A percentile compares a stretch with the other conserved stretches of the same genome.
phyloP scores from a whole-genome alignment of 2,113 vertebrate species.

The Hemiprocne comata region DNA sequence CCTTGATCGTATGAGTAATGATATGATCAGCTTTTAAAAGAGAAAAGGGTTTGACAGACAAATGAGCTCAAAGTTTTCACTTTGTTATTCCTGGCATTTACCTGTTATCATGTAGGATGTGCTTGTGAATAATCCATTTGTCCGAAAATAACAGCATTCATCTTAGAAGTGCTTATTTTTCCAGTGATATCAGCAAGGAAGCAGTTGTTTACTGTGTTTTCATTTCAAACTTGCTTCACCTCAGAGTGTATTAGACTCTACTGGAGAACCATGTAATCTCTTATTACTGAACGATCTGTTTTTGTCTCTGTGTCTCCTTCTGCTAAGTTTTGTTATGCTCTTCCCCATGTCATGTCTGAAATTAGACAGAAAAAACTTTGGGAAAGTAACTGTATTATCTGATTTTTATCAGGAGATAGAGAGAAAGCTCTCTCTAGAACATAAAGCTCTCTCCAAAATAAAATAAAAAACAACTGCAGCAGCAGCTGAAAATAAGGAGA shows the following conservation, averaged over 20 bases:
- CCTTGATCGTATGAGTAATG: neutral
- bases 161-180: slow-evolving; percentile 7
- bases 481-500: slow-evolving; percentile 19
- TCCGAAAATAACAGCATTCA: neutral
- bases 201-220: neutral
- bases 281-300: neutral
- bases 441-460: slow-evolving; percentile 15
- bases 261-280: neutral
- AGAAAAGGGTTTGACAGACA: neutral
- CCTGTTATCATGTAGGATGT: neutral
- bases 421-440: slow-evolving; percentile 12
- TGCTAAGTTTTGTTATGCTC: slow-evolving; percentile 17
- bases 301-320: neutral
- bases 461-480: neutral
- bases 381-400: neutral
- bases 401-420: slow-evolving; percentile 35
- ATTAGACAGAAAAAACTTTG: slow-evolving; percentile 35
- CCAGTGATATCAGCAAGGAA: neutral
- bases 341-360: slow-evolving; percentile 14
- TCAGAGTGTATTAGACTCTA: neutral
- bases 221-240: slow-evolving; percentile 12
- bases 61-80: neutral
- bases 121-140: slow-evolving; percentile 17
- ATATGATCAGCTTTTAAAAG: neutral
- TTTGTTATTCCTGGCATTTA: neutral